Evolutionary conservation across 1,140 invertebrate genomes (phyloP).

Genomic region (Bombus superbus): DNA sequence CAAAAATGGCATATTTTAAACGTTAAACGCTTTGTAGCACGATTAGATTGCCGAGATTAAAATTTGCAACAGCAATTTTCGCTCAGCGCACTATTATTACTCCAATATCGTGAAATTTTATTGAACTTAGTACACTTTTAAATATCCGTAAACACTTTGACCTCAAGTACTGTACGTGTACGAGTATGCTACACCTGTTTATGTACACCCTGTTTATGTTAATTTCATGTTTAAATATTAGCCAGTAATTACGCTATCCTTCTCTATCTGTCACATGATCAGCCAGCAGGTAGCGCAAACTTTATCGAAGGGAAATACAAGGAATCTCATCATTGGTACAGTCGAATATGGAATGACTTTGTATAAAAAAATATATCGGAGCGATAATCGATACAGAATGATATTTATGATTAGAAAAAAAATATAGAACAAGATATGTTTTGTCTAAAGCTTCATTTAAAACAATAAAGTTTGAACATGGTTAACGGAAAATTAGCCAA

Average conservation of each 20-base stretch:
- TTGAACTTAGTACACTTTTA: background rate
- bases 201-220: too few relatives aligned
- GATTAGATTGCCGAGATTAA: background rate
- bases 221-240: background rate
- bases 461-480: background rate
- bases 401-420: too few relatives aligned
- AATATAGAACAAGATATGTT: background rate
- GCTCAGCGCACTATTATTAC: background rate
- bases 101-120: background rate
- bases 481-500: background rate
- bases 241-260: background rate
- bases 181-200: background rate
- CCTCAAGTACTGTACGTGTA: background rate
- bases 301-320: too few relatives aligned
- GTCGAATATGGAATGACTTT: too few relatives aligned
- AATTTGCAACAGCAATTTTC: background rate
- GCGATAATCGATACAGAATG: too few relatives aligned
- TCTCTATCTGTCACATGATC: background rate
- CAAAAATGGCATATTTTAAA: background rate
- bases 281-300: background rate
- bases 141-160: background rate
- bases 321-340: too few relatives aligned
- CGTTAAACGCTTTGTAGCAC: background rate
- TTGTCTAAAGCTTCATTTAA: background rate
- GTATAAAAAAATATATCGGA: too few relatives aligned